These are phyloP conservation scores for Drosophila rubida DNA, from an alignment of 2,888 invertebrate species.

Conservation along the genomic window DNA sequence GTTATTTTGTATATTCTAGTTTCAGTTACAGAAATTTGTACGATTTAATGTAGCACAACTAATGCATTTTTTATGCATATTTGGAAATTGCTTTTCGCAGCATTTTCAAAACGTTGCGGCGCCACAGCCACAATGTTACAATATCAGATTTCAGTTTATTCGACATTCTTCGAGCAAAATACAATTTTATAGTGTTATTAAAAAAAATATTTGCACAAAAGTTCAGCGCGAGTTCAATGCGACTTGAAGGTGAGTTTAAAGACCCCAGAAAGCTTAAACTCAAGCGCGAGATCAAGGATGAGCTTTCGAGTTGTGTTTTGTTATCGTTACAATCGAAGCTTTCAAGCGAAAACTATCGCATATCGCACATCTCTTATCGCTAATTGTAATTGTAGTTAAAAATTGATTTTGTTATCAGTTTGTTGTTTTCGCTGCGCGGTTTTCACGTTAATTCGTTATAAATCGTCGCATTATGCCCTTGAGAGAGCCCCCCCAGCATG, in stretches of 20 bases:
- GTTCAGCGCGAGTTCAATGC: background rate
- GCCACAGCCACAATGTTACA: background rate
- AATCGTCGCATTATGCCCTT: slow-evolving; percentile 48
- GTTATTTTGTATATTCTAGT: background rate
- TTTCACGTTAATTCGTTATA: slow-evolving; percentile 58
- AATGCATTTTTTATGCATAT: background rate
- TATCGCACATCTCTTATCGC: slow-evolving; percentile 3
- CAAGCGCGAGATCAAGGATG: background rate
- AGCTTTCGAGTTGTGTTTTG: background rate
- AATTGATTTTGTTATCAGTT: slow-evolving; percentile 54
- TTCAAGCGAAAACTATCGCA: background rate
- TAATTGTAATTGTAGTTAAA: slow-evolving; percentile 1
- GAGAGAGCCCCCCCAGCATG: slow-evolving; percentile 27
- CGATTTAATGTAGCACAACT: background rate
- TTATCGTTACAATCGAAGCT: background rate
- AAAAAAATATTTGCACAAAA: slow-evolving; percentile 3
- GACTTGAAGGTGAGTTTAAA: slow-evolving; percentile 7
- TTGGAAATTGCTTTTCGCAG: background rate
- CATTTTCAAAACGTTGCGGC: background rate
- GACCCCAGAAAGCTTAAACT: background rate
- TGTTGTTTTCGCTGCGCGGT: slow-evolving; percentile 43
- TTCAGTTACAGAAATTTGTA: background rate
- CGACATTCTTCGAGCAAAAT: background rate
- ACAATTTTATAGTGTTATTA: background rate
- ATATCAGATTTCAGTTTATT: background rate